These are phyloP conservation scores for Argyrosomus japonicus DNA, from an alignment of 2,113 vertebrate genomes.

Conservation along the genomic window DNA sequence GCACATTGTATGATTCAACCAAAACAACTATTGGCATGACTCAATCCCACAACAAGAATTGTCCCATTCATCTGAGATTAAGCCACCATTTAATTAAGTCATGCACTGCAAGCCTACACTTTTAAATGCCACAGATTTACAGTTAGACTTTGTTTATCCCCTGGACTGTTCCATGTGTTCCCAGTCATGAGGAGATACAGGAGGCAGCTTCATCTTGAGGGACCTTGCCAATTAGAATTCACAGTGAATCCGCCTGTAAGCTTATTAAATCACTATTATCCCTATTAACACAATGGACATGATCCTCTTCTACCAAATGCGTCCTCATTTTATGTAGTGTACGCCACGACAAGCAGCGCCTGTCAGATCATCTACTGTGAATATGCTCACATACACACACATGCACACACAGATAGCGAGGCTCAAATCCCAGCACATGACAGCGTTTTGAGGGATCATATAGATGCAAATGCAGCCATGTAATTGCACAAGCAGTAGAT, in stretches of 20 bases:
- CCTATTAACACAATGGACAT: constrained; percentile 73
- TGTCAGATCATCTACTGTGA: constrained; percentile 65
- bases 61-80: constrained; percentile 4
- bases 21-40: constrained; percentile 3
- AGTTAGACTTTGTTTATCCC: constrained; percentile 35
- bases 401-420: constrained; percentile 36
- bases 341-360: constrained; percentile 56
- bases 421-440: constrained; percentile 65
- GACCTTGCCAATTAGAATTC: constrained; percentile 65
- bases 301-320: constrained; percentile 61
- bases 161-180: constrained; percentile 38
- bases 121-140: constrained; percentile 25
- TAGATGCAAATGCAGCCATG: constrained; percentile 78
- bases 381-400: constrained; percentile 33
- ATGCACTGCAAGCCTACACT: background rate
- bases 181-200: constrained; percentile 20
- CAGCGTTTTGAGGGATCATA: constrained; percentile 79
- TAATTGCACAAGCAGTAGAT: constrained; percentile 73
- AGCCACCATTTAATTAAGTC: constrained; percentile 3
- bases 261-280: constrained; percentile 77
- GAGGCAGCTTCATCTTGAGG: constrained; percentile 35
- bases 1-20: background rate
- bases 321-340: constrained; percentile 58
- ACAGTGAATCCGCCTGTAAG: constrained; percentile 67
- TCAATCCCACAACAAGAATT: background rate